phyloP scores from a whole-genome alignment of 2,797 vertebrate species.

The Zenarchopterus dispar region DNA sequence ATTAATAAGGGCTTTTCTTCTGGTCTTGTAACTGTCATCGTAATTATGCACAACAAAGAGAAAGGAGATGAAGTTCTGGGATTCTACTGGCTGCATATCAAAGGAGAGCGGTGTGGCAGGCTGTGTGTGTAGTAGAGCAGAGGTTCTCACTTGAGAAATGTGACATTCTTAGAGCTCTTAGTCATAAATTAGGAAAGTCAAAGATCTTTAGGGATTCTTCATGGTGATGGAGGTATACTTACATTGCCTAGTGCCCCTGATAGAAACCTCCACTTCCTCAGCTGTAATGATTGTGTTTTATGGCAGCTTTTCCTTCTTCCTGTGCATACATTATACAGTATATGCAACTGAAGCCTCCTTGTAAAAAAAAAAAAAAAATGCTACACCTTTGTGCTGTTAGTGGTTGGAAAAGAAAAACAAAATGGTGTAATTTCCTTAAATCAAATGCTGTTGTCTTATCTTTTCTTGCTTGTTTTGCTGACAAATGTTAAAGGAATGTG shows the following conservation, averaged over 20 bases:
- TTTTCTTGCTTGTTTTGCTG: not conserved
- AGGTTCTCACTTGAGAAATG: not conserved
- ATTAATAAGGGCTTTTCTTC: conserved; percentile 41
- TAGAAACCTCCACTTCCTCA: not conserved
- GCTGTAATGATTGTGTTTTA: not conserved
- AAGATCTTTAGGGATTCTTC: not conserved
- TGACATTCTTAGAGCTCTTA: not conserved
- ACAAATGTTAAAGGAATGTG: conserved; percentile 19
- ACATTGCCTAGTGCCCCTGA: not conserved
- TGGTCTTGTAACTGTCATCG: conserved; percentile 53
- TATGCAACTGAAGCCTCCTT: too few species aligned
- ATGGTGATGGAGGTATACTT: not conserved
- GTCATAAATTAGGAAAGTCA: not conserved
- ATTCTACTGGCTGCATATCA: conserved; percentile 20
- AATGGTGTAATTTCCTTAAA: not conserved
- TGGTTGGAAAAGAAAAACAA: not conserved
- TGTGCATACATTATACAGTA: too few species aligned
- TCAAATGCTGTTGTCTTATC: not conserved
- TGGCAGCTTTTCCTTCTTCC: too few species aligned
- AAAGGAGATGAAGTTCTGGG: conserved; percentile 33
- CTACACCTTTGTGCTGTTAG: not conserved
- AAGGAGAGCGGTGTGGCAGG: not conserved
- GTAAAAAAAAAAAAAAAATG: not conserved
- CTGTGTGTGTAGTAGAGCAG: not conserved
- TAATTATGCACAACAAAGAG: conserved; percentile 63